Conservation (phyloP, 2,888 invertebrate genomes). For the Cheilosia vulpina region DNA sequence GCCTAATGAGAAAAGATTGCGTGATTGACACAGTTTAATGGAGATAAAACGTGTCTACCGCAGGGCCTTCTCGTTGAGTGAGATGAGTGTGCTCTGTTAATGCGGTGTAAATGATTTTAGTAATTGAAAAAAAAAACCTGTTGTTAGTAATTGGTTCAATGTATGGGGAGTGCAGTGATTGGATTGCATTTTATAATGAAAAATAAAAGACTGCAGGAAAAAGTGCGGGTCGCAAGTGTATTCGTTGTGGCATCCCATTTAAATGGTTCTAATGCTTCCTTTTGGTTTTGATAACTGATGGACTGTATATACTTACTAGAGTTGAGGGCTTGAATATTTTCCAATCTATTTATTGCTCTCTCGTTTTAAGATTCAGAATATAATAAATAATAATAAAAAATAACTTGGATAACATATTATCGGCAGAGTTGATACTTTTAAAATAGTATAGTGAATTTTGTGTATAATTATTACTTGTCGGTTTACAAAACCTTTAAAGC, state of each 20-base stretch:
- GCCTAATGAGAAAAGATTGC: slow-evolving; percentile 17
- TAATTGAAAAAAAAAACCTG: slow-evolving; percentile 25
- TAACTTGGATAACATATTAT: no score
- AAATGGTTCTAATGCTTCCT: not conserved
- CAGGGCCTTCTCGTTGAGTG: not conserved
- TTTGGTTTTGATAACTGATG: no score
- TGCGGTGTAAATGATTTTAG: slow-evolving; percentile 40
- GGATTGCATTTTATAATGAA: not conserved
- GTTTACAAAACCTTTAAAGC: no score
- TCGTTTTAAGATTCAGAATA: no score
- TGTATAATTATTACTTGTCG: no score
- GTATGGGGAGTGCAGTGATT: not conserved
- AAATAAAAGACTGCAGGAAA: no score
- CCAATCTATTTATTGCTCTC: no score
- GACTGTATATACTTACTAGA: no score
- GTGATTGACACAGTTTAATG: slow-evolving; percentile 33
- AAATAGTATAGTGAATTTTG: no score
- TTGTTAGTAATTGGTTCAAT: slow-evolving; percentile 5
- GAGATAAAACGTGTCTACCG: slow-evolving; percentile 12
- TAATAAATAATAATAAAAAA: no score
- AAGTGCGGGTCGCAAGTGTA: not conserved
- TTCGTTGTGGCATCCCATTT: not conserved
- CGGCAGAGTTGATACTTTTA: no score
- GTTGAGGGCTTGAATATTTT: no score
- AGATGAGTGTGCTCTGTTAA: not conserved